These are phyloP conservation scores for Zaprionus lineosus DNA, from an alignment of 2,888 invertebrate genomes.

Conservation along the genomic window DNA sequence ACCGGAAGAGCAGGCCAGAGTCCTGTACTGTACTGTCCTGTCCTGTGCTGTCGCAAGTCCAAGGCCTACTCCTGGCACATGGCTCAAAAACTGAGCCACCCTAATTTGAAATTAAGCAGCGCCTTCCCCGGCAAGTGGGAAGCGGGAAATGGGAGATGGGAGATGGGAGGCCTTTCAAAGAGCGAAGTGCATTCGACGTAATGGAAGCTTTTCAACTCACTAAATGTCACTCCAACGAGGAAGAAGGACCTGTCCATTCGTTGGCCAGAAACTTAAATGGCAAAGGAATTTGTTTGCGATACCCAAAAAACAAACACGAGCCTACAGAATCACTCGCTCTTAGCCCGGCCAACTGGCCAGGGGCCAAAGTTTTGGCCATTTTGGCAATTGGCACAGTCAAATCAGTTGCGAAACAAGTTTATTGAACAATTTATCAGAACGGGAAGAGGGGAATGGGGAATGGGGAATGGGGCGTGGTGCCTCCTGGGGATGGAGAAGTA, in stretches of 20 bases:
- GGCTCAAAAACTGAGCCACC: constrained; percentile 65
- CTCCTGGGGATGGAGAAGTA: not conserved
- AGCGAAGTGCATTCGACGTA: not conserved
- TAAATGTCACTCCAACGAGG: no score
- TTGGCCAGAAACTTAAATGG: no score
- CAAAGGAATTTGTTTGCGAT: no score
- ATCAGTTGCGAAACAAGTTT: constrained; percentile 74
- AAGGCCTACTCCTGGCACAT: constrained; percentile 46
- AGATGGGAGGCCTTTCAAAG: constrained; percentile 20
- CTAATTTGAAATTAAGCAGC: constrained; percentile 69
- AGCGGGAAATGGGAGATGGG: not conserved
- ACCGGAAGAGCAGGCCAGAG: not conserved
- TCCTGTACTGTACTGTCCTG: not conserved
- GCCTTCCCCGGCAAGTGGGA: not conserved
- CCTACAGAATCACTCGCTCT: no score
- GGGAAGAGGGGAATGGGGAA: not conserved
- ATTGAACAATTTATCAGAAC: constrained; percentile 68
- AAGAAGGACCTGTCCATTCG: no score
- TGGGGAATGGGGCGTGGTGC: not conserved
- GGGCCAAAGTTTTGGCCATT: constrained; percentile 36
- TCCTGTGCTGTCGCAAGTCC: constrained; percentile 6
- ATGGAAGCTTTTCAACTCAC: no score
- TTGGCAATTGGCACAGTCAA: constrained; percentile 57
- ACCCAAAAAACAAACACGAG: no score
- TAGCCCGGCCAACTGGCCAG: not conserved